Evolutionary conservation across 2,113 vertebrate species (phyloP).

Genomic region (Varanus komodoensis): DNA sequence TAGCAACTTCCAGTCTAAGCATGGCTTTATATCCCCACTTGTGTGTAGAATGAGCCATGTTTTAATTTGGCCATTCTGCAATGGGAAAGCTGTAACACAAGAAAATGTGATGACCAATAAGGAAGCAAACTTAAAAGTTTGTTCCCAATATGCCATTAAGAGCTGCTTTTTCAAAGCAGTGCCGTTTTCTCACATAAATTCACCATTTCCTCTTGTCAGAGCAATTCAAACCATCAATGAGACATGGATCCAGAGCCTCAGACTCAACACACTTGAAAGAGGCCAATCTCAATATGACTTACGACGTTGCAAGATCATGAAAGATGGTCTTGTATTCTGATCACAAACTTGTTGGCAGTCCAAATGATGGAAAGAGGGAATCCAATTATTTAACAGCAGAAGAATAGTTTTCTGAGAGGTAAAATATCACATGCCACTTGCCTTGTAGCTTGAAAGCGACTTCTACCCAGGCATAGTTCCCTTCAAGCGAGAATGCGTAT

Average conservation of each 20-base stretch:
- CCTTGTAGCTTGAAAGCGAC: background rate
- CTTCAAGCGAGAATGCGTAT: slow-evolving; percentile 20
- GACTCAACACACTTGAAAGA: background rate
- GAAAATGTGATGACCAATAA: background rate
- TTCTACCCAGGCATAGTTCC: background rate
- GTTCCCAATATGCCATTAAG: background rate
- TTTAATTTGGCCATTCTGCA: background rate
- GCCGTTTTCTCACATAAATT: background rate
- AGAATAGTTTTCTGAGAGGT: background rate
- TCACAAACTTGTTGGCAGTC: background rate
- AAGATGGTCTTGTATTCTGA: background rate
- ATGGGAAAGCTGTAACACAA: background rate
- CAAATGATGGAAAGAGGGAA: background rate
- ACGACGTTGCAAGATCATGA: background rate
- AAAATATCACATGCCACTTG: background rate
- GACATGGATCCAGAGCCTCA: background rate
- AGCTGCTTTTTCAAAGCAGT: background rate
- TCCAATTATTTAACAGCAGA: background rate
- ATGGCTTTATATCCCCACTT: background rate
- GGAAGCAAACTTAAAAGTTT: background rate
- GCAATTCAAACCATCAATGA: background rate
- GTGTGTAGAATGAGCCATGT: background rate
- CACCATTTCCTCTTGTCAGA: background rate
- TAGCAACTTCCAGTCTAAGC: background rate
- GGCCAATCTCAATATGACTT: background rate